Evolutionary conservation across 2,797 vertebrate genomes (phyloP).

Genomic region (Ctenopoma multispine): DNA sequence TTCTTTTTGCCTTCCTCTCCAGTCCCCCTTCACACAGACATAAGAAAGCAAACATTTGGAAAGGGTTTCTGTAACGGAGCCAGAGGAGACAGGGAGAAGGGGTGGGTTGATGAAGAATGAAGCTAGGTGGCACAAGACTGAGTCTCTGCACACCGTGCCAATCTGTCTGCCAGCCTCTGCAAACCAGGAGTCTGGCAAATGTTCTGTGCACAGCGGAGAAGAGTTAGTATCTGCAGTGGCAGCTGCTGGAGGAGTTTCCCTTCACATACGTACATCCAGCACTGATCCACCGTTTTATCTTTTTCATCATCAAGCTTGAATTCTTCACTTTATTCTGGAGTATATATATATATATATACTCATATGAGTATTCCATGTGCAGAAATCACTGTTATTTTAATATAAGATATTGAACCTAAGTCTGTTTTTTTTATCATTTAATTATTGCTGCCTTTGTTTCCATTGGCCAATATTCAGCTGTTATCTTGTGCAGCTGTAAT

Average conservation of each 20-base stretch:
- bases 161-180: slow-evolving; percentile 17
- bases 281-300: neutral
- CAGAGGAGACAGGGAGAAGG: neutral
- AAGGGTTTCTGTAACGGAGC: neutral
- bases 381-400: too few relatives aligned
- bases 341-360: too few relatives aligned
- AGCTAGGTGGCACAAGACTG: slow-evolving; percentile 29
- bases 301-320: neutral
- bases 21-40: slow-evolving; percentile 31
- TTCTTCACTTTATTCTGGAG: neutral
- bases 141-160: slow-evolving; percentile 4
- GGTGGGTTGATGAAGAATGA: slow-evolving; percentile 5
- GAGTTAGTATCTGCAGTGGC: neutral
- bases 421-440: neutral
- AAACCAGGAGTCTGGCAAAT: slow-evolving; percentile 6
- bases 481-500: neutral
- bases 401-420: too few relatives aligned
- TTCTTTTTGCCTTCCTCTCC: slow-evolving; percentile 2
- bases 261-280: neutral
- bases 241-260: slow-evolving; percentile 4
- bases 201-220: slow-evolving; percentile 3
- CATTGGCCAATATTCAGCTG: too few relatives aligned
- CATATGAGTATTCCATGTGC: neutral
- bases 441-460: neutral
- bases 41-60: slow-evolving; percentile 43